phyloP scores from a whole-genome alignment of 2,797 vertebrate genomes.

The Chelon auratus region DNA sequence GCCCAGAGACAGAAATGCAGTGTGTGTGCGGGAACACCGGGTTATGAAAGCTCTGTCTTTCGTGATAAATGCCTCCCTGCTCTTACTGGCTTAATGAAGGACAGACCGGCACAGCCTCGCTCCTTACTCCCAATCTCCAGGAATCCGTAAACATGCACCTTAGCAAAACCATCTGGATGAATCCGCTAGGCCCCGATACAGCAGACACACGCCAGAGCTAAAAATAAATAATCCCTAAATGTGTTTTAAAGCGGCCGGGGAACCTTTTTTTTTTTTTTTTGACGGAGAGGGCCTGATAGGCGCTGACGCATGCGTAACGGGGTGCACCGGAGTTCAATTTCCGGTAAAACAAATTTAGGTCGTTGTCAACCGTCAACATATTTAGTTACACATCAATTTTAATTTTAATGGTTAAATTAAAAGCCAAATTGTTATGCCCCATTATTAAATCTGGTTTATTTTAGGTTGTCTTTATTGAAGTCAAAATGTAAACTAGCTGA shows the following conservation, averaged over 20 bases:
- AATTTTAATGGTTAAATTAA: slow-evolving; percentile 4
- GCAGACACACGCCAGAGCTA: slow-evolving; percentile 73
- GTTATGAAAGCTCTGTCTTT: slow-evolving; percentile 65
- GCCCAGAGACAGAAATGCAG: slow-evolving; percentile 22
- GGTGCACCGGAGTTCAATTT: background rate
- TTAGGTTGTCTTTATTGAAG: background rate
- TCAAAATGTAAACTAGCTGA: background rate
- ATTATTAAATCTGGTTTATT: background rate
- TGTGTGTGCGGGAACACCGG: slow-evolving; percentile 23
- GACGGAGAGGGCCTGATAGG: slow-evolving; percentile 41
- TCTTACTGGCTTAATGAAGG: slow-evolving; percentile 72
- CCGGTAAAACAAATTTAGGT: slow-evolving; percentile 14
- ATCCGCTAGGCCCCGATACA: slow-evolving; percentile 57
- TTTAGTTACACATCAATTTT: slow-evolving; percentile 1
- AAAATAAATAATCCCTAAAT: slow-evolving; percentile 80
- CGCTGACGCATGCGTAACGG: slow-evolving; percentile 47
- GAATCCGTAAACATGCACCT: slow-evolving; percentile 80
- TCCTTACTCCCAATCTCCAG: slow-evolving; percentile 67
- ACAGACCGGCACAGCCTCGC: slow-evolving; percentile 68
- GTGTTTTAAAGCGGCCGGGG: slow-evolving; percentile 69
- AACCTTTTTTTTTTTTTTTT: slow-evolving; percentile 23
- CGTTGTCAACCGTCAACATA: slow-evolving; percentile 16
- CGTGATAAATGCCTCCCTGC: slow-evolving; percentile 62
- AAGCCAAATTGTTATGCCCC: background rate
- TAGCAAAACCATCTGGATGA: slow-evolving; percentile 76